Evolutionary conservation across 1,140 invertebrate genomes (phyloP), one percentile per base, ranked within the genome.

Genomic region (Probaryconus sp.): DNA sequence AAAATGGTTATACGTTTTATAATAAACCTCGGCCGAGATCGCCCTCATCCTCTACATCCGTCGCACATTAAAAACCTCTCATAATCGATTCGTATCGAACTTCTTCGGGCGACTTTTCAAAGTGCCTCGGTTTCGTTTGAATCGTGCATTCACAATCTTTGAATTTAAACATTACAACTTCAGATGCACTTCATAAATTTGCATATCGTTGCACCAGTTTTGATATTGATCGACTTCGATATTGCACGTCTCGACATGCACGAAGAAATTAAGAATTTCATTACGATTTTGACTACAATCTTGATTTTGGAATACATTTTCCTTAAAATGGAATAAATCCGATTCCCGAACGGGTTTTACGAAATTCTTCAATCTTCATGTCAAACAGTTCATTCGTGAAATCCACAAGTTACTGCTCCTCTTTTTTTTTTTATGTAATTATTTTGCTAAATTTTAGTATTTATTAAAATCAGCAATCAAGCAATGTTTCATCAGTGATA

Each of bases 191-290:
- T 61, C 38, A 77, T 69, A 69, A 72, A 77, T 69, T 67, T 70
- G 63, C 74, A 76, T 76, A 58, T 64, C 70, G 65, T 70, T 70
- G 71, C 47, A 53, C 70, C 61, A 63, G 65, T 74, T 69, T 56
- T 68, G 42, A 56, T 70, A 67, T 69, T 55, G 64, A 65, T 76
- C 74, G 58, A 55, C 35, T 63, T n/a, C 5, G 30, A 67, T 76
- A 70, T 71, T 69, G 60, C 55, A 58, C 42, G 42, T 48, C 1
- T 24, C 45, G 65, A 65, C 55, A 48, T 70, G 43, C 56, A 67
- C 58, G 50, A 43, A 45, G 4, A 37, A 65, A 72, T 72, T 60
- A 71, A 56, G 50, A 31, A 43, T 58, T 64, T 63, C 56, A 64
- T 64, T 71, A 28, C 58, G 28, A 64, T 56, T 50, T 71, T 37